These are phyloP conservation scores for Andrena fulva DNA, from an alignment of 2,888 invertebrate species.

Conservation along the genomic window DNA sequence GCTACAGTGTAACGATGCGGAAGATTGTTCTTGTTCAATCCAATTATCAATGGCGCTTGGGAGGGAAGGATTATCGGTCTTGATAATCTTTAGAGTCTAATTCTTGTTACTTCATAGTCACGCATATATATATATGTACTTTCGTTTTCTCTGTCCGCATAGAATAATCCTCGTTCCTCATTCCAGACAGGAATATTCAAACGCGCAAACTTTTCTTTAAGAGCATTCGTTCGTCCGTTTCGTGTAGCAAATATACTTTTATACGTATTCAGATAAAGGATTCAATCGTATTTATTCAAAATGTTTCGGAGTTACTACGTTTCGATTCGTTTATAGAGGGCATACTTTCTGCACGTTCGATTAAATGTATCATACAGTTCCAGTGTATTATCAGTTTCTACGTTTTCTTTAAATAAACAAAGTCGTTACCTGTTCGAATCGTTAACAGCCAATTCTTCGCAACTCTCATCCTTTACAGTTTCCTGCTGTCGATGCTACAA, in stretches of 20 bases:
- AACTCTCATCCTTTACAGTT: slow-evolving; percentile 34
- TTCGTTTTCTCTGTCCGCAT: slow-evolving; percentile 38
- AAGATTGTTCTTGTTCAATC: slow-evolving; percentile 55
- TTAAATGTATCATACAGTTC: slow-evolving; percentile 9
- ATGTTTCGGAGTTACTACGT: slow-evolving; percentile 1
- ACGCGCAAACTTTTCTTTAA: slow-evolving; percentile 33
- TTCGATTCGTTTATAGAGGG: slow-evolving; percentile 29
- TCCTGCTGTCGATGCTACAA: slow-evolving; percentile 53
- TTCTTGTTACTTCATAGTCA: slow-evolving; percentile 44
- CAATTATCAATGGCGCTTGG: slow-evolving; percentile 52
- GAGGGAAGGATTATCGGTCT: slow-evolving; percentile 45
- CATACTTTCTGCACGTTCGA: slow-evolving; percentile 63
- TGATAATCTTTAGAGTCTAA: slow-evolving; percentile 58
- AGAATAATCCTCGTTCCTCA: slow-evolving; percentile 41
- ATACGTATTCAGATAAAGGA: neutral
- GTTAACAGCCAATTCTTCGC: slow-evolving; percentile 28
- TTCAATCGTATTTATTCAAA: slow-evolving; percentile 14
- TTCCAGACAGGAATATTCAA: slow-evolving; percentile 30
- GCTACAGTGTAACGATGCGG: slow-evolving; percentile 43
- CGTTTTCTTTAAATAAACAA: slow-evolving; percentile 29
- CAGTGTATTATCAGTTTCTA: slow-evolving; percentile 17
- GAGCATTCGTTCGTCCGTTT: slow-evolving; percentile 19
- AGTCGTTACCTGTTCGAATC: slow-evolving; percentile 62
- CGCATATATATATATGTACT: slow-evolving; percentile 24
- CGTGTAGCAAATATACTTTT: slow-evolving; percentile 9